Evolutionary conservation across 2,888 invertebrate species (phyloP).

Genomic region (Parnassius orleans): DNA sequence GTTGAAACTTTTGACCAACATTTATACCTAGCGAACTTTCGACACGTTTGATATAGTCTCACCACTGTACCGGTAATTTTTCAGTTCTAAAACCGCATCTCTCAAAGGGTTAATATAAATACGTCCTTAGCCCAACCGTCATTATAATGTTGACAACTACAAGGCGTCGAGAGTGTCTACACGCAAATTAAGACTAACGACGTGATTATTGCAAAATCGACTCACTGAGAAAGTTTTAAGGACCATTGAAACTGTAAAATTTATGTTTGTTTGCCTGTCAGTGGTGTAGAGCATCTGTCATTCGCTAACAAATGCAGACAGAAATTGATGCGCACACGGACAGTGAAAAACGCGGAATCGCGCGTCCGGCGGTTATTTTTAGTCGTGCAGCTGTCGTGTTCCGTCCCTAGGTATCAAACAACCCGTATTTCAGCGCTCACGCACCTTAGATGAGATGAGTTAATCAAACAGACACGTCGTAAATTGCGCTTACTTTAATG

Average conservation of each 20-base stretch:
- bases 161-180: constrained; percentile 50
- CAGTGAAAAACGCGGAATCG: constrained; percentile 79
- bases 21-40: not conserved
- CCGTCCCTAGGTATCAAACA: constrained; percentile 57
- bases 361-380: constrained; percentile 66
- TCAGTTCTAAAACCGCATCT: constrained; percentile 54
- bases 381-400: constrained; percentile 70
- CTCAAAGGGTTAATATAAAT: constrained; percentile 66
- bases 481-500: constrained; percentile 27
- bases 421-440: constrained; percentile 42
- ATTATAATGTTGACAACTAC: constrained; percentile 64
- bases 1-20: not conserved
- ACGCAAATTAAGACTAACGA: constrained; percentile 32
- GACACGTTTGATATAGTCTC: constrained; percentile 16
- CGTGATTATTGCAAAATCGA: constrained; percentile 33
- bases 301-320: constrained; percentile 76
- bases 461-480: constrained; percentile 33
- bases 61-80: constrained; percentile 32
- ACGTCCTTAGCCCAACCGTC: constrained; percentile 66
- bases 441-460: constrained; percentile 40
- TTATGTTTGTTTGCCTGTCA: constrained; percentile 39
- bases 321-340: constrained; percentile 75
- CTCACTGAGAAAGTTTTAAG: constrained; percentile 35
- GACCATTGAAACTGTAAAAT: constrained; percentile 28
- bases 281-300: constrained; percentile 77